Evolutionary conservation across 2,113 vertebrate genomes (phyloP).

Genomic region (Rhabdornis inornatus): DNA sequence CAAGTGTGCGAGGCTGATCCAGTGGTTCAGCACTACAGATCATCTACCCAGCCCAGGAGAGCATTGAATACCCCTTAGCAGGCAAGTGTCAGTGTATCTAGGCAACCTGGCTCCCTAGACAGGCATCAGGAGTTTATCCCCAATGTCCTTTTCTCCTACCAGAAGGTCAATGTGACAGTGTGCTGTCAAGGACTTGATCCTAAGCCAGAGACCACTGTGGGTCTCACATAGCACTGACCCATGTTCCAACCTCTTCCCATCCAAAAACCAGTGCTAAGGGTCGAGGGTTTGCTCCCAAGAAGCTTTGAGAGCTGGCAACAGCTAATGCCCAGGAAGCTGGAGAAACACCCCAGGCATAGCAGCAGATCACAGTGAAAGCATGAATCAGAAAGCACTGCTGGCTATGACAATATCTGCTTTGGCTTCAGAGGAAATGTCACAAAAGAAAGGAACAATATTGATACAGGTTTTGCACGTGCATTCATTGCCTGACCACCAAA

Average conservation of each 20-base stretch:
- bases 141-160: background rate
- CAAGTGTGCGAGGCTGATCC: background rate
- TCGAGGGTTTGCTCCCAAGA: background rate
- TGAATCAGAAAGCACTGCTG: background rate
- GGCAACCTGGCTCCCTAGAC: background rate
- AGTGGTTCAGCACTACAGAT: background rate
- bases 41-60: background rate
- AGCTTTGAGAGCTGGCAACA: background rate
- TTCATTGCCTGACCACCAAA: background rate
- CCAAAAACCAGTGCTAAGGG: background rate
- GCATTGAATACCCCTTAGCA: background rate
- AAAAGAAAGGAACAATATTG: background rate
- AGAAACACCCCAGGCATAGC: rapidly evolving
- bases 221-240: background rate
- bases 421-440: background rate
- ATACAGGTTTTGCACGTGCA: background rate
- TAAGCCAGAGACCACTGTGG: background rate
- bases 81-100: background rate
- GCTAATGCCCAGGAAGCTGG: background rate
- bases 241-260: background rate
- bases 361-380: background rate
- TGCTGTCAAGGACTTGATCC: background rate
- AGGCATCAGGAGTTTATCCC: background rate
- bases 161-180: background rate
- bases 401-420: background rate